Percentiles rank a stretch among this genome's conserved stretches.
Evolutionary conservation across 2,113 vertebrate genomes (phyloP).

Genomic region (Ranitomeya imitator): DNA sequence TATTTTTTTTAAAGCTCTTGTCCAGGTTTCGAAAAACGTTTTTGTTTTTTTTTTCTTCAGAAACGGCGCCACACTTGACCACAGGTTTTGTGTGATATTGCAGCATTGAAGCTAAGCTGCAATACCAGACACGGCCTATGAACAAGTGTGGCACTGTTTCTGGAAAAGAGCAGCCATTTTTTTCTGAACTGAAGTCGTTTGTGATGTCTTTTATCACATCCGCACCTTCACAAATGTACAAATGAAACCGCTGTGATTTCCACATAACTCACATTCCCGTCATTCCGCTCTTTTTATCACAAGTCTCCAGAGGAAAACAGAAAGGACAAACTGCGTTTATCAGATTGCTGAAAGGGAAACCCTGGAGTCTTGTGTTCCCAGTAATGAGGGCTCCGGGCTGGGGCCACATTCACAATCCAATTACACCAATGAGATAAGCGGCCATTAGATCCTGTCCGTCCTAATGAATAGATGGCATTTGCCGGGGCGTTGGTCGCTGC

Average conservation of each 20-base stretch:
- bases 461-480: constrained; percentile 19
- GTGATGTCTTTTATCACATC: not conserved
- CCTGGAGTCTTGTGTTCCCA: not conserved
- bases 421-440: not conserved
- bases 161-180: too few relatives aligned
- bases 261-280: not conserved
- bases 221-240: not conserved
- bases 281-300: not conserved
- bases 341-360: not conserved
- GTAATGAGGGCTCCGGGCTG: not conserved
- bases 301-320: not conserved
- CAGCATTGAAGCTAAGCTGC: too few relatives aligned
- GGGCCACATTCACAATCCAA: not conserved
- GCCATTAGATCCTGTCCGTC: not conserved
- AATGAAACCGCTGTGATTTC: not conserved
- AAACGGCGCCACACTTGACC: too few relatives aligned
- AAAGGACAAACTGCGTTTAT: not conserved
- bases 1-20: not conserved
- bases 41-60: too few relatives aligned
- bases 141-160: too few relatives aligned
- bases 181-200: not conserved
- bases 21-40: too few relatives aligned
- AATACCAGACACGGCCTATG: too few relatives aligned
- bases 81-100: too few relatives aligned
- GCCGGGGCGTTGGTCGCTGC: not conserved